A percentile compares a stretch with the other conserved stretches of the same genome.
Conservation (phyloP, 2,797 vertebrate genomes). For the Buceros bicornis region DNA sequence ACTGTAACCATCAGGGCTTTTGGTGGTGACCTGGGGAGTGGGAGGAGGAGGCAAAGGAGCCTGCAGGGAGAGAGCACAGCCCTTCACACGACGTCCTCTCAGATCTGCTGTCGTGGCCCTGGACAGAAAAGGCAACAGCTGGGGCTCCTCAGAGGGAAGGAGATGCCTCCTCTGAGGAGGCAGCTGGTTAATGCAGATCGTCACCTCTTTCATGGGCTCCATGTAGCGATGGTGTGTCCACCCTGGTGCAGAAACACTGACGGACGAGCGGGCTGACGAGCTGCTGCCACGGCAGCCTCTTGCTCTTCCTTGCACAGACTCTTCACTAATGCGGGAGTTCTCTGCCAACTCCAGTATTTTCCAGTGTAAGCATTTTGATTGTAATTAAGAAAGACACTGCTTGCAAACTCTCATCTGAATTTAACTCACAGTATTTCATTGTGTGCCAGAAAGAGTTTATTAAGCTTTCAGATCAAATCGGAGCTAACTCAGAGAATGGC, state of each 20-base stretch:
- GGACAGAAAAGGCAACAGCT: neutral
- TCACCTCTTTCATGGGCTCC: neutral
- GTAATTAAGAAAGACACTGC: slow-evolving; percentile 59
- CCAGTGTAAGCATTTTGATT: slow-evolving; percentile 40
- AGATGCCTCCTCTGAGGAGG: accelerated
- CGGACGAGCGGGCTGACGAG: neutral
- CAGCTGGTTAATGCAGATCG: neutral
- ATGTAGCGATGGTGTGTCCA: accelerated
- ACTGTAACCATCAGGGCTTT: neutral
- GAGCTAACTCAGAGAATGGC: neutral
- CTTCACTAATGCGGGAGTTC: neutral
- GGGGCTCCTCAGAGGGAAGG: accelerated
- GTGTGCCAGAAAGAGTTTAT: slow-evolving; percentile 72
- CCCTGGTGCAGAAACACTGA: accelerated
- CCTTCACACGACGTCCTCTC: accelerated
- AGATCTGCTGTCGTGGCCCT: neutral
- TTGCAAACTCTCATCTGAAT: slow-evolving; percentile 65
- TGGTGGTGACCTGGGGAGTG: accelerated
- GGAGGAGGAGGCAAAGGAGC: neutral
- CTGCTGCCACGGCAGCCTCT: neutral
- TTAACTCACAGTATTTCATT: slow-evolving; percentile 62
- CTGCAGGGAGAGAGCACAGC: accelerated
- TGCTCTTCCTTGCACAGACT: neutral
- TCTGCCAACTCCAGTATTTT: neutral
- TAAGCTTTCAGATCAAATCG: slow-evolving; percentile 60